Evolutionary conservation across 2,888 invertebrate species (phyloP).

Genomic region (Cephus sareptanus): DNA sequence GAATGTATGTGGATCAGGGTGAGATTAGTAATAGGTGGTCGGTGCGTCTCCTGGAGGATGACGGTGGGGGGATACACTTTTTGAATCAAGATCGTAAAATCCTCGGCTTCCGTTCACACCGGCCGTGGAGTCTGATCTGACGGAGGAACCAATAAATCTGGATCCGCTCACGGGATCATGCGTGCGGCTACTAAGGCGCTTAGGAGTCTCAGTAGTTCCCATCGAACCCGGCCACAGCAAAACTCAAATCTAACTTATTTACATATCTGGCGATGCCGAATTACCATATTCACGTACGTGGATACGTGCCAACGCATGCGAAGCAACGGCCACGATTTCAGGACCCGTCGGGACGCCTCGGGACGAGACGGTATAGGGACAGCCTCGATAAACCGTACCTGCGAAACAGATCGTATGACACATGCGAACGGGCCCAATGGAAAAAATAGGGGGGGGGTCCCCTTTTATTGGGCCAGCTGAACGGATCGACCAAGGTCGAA

Average conservation of each 20-base stretch:
- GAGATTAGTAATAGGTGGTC: constrained; percentile 36
- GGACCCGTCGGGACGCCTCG: constrained; percentile 12
- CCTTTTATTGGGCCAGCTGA: constrained; percentile 60
- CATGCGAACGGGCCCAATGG: constrained; percentile 38
- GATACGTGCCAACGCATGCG: constrained; percentile 60
- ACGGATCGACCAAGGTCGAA: constrained; percentile 53
- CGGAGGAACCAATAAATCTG: constrained; percentile 62
- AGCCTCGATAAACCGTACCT: constrained; percentile 38
- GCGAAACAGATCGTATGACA: constrained; percentile 49
- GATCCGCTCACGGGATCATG: constrained; percentile 53
- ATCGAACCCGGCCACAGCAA: constrained; percentile 59
- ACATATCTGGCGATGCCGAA: constrained; percentile 63
- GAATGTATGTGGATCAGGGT: constrained; percentile 23
- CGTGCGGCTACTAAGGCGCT: constrained; percentile 63
- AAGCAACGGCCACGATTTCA: constrained; percentile 36
- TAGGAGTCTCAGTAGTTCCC: constrained; percentile 54
- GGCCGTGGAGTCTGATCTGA: constrained; percentile 25
- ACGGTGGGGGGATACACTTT: constrained; percentile 22
- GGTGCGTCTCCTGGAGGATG: constrained; percentile 26
- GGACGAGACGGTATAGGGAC: constrained; percentile 16
- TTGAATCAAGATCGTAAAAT: constrained; percentile 54
- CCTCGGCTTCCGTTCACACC: constrained; percentile 61
- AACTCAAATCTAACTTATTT: constrained; percentile 65
- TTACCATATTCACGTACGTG: constrained; percentile 59
- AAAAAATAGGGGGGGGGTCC: constrained; percentile 18